Percentiles rank a stretch among this genome's conserved stretches.
Evolutionary conservation across 1,140 invertebrate species (phyloP).

Genomic region (Rhizoglyphus robini): DNA sequence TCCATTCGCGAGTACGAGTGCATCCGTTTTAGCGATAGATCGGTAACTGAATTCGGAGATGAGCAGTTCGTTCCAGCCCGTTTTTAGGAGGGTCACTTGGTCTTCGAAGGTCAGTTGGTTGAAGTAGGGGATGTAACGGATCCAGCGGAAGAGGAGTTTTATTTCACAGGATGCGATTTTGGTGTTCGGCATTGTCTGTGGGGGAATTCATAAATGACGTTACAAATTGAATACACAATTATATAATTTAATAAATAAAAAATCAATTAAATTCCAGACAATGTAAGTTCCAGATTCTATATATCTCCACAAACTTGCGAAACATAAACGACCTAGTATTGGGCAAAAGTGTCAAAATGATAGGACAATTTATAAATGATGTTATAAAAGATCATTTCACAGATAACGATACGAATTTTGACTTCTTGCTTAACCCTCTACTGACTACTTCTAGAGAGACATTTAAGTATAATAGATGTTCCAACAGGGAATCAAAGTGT

Average conservation of each 20-base stretch:
- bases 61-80: conserved; percentile 88
- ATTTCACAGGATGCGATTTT: conserved; percentile 77
- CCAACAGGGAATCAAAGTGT: no score
- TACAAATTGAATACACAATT: not conserved
- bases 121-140: conserved; percentile 86
- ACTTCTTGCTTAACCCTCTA: no score
- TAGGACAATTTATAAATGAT: no score
- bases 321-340: no score
- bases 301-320: no score
- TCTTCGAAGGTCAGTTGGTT: conserved; percentile 69
- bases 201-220: not conserved
- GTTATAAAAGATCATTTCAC: no score
- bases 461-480: no score
- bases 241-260: not conserved
- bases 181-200: conserved; percentile 47
- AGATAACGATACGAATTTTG: not conserved
- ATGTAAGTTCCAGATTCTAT: not conserved
- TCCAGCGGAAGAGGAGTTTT: conserved; percentile 89
- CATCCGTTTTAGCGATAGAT: conserved; percentile 60
- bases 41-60: conserved; percentile 88
- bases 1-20: conserved; percentile 59
- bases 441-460: no score
- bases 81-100: conserved; percentile 73
- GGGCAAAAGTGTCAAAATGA: no score
- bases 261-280: not conserved